phyloP scores from a whole-genome alignment of 1,140 invertebrate species.

The Pseudomyrmex dendroicus region DNA sequence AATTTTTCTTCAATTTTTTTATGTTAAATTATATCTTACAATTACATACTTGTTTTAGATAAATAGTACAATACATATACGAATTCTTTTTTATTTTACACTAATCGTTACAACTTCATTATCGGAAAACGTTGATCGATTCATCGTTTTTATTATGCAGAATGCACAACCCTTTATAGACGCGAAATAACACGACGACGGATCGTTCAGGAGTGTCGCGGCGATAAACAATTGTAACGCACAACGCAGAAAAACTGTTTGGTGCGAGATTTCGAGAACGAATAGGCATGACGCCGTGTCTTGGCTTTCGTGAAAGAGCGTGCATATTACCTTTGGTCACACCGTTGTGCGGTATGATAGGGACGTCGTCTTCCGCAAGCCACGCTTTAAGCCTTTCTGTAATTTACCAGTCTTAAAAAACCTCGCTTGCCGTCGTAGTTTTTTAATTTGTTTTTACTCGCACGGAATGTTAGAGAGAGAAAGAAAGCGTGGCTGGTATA shows the following conservation, averaged over 20 bases:
- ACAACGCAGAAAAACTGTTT: conserved; percentile 43
- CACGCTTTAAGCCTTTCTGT: conserved; percentile 56
- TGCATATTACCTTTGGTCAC: conserved; percentile 60
- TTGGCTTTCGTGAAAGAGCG: conserved; percentile 49
- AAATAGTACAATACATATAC: no score
- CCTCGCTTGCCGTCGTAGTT: background rate
- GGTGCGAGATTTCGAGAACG: conserved; percentile 48
- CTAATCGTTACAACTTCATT: conserved; percentile 40
- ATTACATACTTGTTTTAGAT: background rate
- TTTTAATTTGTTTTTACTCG: conserved; percentile 2
- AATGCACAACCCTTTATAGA: conserved; percentile 30
- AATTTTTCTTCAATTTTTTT: background rate
- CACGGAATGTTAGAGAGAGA: background rate
- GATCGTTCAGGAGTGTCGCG: conserved; percentile 31
- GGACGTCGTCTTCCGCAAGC: conserved; percentile 23
- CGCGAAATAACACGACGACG: conserved; percentile 47
- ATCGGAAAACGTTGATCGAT: conserved; percentile 30
- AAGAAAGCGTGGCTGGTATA: background rate
- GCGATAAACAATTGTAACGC: conserved; percentile 44
- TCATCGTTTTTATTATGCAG: conserved; percentile 36
- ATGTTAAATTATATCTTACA: background rate
- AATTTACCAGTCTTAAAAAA: conserved; percentile 39
- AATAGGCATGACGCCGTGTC: conserved; percentile 55
- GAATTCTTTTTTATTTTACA: conserved; percentile 25
- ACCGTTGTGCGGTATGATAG: conserved; percentile 40